phyloP scores from a whole-genome alignment of 1,140 invertebrate species.

The Choristoneura fumiferana region DNA sequence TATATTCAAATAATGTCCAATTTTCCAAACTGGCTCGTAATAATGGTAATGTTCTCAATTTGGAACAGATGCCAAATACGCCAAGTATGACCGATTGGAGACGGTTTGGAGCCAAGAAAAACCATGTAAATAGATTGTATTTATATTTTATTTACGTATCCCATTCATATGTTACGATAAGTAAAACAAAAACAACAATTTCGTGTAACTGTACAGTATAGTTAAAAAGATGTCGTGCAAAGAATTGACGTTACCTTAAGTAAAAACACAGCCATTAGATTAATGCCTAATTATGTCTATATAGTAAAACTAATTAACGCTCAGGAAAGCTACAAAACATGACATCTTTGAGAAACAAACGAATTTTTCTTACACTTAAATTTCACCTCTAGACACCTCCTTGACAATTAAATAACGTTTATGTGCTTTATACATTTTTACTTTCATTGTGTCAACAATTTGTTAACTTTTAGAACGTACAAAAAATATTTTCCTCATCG shows the following conservation, averaged over 20 bases:
- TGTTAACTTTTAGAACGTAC: constrained; percentile 41
- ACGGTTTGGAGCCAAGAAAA: too few relatives aligned
- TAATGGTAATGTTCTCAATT: too few relatives aligned
- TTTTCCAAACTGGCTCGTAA: too few relatives aligned
- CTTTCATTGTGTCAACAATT: neutral
- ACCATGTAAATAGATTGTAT: constrained; percentile 24
- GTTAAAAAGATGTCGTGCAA: constrained; percentile 68
- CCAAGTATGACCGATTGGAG: too few relatives aligned
- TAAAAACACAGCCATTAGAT: constrained; percentile 74
- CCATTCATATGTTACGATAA: constrained; percentile 52
- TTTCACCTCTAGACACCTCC: constrained; percentile 9
- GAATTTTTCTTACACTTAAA: constrained; percentile 2
- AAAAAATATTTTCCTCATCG: constrained; percentile 46
- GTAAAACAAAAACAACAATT: constrained; percentile 49
- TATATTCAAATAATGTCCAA: too few relatives aligned
- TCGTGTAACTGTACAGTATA: constrained; percentile 62
- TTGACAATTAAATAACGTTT: constrained; percentile 19
- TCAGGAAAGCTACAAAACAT: constrained; percentile 31
- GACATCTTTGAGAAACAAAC: constrained; percentile 17
- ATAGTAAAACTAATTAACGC: constrained; percentile 36
- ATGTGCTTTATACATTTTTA: constrained; percentile 23
- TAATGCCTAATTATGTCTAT: constrained; percentile 53
- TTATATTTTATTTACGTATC: constrained; percentile 68
- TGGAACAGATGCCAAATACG: neutral
- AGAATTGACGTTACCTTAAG: constrained; percentile 71